Percentiles rank a stretch among this genome's conserved stretches.
Evolutionary conservation across 1,140 invertebrate species (phyloP).

Genomic region (Aporrectodea caliginosa): DNA sequence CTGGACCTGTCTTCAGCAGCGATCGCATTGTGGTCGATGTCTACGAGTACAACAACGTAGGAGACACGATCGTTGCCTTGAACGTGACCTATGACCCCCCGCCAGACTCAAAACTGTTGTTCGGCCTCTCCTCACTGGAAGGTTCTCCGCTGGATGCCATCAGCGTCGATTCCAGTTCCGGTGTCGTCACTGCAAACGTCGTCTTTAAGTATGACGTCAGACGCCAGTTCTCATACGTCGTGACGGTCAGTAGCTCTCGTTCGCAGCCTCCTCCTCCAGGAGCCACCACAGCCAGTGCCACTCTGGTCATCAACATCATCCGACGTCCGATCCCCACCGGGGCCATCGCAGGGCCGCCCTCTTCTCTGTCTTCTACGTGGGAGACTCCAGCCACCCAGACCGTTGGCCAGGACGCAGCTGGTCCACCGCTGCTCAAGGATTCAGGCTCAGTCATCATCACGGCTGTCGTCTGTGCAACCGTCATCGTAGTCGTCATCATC

Average conservation of each 20-base stretch:
- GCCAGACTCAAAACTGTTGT: not conserved
- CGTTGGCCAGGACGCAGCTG: not conserved
- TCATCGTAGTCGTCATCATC: not conserved
- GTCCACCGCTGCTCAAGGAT: not conserved
- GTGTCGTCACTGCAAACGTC: not conserved
- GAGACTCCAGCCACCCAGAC: not conserved
- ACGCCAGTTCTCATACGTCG: not conserved
- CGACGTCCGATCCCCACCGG: not conserved
- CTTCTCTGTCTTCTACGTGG: no score
- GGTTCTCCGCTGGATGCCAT: not conserved
- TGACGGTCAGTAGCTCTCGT: not conserved
- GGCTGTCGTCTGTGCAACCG: not conserved
- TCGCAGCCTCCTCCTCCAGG: no score
- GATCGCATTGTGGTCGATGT: not conserved
- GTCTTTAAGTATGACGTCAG: not conserved
- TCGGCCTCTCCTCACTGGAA: not conserved
- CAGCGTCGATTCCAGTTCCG: not conserved
- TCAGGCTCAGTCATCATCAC: not conserved
- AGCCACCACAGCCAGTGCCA: not conserved
- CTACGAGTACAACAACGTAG: not conserved
- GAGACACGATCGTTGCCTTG: not conserved
- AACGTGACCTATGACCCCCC: not conserved
- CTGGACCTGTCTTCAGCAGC: not conserved
- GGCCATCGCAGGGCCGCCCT: not conserved
- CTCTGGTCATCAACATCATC: not conserved